Base-by-base conservation (phyloP, 2,113 vertebrate genomes). In the Chunga burmeisteri region DNA sequence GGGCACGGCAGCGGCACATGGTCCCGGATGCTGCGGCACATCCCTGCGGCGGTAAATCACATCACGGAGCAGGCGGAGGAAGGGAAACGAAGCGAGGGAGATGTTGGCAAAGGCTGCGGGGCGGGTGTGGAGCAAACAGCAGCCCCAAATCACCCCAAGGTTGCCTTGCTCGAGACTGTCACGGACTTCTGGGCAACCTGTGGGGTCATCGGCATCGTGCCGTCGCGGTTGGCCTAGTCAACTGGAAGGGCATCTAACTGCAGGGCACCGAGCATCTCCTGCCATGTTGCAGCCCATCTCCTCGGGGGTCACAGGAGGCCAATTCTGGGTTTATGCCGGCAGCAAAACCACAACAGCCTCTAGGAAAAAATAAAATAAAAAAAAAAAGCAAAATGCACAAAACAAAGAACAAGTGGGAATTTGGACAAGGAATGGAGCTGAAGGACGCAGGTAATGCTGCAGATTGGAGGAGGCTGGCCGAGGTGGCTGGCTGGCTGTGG, bases 121-220 rank as follows among this genome's bases (percentile, higher is more conserved):
- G 22, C 0, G 0, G 4, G 4, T 7, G 34, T 14, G 40, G 40
- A 14, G 70, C 0, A 0, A 47, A 20, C 16, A 32, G 72, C n/a
- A 63, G 38, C 61, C 36, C 36, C 22, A 66, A 27, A 44, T 66
- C 38, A 5, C 77, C 22, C 49, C 23, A 27, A 16, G 40, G 30
- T 26, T 27, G 40, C 0, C 0, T 58, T 27, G 68, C 50, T 80
- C 3, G 4, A 68, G 49, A 68, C 36, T 8, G 1, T 55, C 47
- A 21, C 0, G 8, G 67, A 20, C 32, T 61, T 73, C 47, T 66
- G 58, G 56, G 22, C 42, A 63, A 46, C 50, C 36, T 4, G 29
- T 58, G 26, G 55, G 62, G 66, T 72, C 11, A 6, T 8, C 6
- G 2, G 58, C 2, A 2, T 32, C 1, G 1, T 1, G 8, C 71